A percentile compares a stretch with the other conserved stretches of the same genome.
Conservation (phyloP, 1,140 invertebrate species). For the Vollenhovia emeryi region DNA sequence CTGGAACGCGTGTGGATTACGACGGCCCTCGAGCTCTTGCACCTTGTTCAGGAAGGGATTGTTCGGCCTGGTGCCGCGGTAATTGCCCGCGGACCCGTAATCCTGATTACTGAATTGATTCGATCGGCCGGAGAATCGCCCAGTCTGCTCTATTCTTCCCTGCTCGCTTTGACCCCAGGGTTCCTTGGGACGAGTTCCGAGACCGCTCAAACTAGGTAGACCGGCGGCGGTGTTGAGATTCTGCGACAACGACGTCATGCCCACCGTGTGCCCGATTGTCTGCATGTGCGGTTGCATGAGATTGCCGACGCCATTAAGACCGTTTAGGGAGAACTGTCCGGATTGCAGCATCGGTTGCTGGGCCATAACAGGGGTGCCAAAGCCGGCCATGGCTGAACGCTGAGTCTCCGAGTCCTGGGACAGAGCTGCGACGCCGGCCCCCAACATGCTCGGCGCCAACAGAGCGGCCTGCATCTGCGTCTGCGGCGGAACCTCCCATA, state of each 20-base stretch:
- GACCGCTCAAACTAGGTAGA: conserved; percentile 52
- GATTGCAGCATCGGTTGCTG: conserved; percentile 71
- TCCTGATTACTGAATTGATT: conserved; percentile 71
- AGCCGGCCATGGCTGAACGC: conserved; percentile 47
- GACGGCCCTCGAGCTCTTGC: conserved; percentile 86
- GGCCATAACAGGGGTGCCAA: conserved; percentile 58
- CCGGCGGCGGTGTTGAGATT: conserved; percentile 32
- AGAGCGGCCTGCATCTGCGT: conserved; percentile 81
- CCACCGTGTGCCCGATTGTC: conserved; percentile 66
- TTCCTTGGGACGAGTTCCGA: conserved; percentile 59
- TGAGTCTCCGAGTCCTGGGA: conserved; percentile 74
- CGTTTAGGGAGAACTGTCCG: conserved; percentile 79
- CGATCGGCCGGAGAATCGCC: conserved; percentile 72
- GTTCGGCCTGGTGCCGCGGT: conserved; percentile 67
- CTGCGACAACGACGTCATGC: conserved; percentile 57
- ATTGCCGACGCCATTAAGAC: conserved; percentile 78
- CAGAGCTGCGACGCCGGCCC: conserved; percentile 77
- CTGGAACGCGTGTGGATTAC: conserved; percentile 88
- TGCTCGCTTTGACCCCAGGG: conserved; percentile 75
- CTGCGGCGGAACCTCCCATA: conserved; percentile 84
- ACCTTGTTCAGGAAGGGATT: conserved; percentile 80
- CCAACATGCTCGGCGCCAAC: conserved; percentile 80
- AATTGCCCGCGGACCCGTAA: conserved; percentile 67
- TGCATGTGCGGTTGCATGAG: conserved; percentile 76
- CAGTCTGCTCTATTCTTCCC: conserved; percentile 66